Evolutionary conservation across 2,797 vertebrate genomes (phyloP), one percentile per base, ranked within the genome.

Genomic region (Coilia nasus): DNA sequence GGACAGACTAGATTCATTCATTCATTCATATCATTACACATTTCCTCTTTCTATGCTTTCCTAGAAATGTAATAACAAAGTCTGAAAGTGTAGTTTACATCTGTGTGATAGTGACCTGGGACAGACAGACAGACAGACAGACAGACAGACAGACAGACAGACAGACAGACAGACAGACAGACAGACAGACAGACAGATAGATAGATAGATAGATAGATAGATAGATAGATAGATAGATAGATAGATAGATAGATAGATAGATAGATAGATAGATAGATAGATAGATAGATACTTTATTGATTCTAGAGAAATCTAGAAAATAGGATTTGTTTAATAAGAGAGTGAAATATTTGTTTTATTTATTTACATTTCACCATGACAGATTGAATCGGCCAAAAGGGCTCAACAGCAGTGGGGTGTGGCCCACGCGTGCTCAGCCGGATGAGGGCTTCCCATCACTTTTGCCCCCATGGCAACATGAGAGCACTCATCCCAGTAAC

Each of bases 151-250:
- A 75, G 31, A 75, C 47, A 50, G 47, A 50, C 71, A 78, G 31
- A 78, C 35, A 21, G 71, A 78, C 71, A 75, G 67, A 35, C 28
- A 71, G 14, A 75, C 28, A 75, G 28, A 75, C 60, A 62, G 60
- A 23, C 60, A 62, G 21, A 23, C 60, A 23, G n/a, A 62, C 60
- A 62, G 60, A 62, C 60, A 23, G 60, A 23, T 4, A 62, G 60
- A 23, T n/a, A 62, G 60, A 62, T n/a, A 59, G 50, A 54, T 7
- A 54, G 50, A 54, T 14, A 54, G 50, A 54, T 14, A 54, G 50
- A 54, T 14, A 54, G 50, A 54, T 14, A 54, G 50, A 54, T 14
- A 54, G 50, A 54, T 14, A 54, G 50, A 54, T 14, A 54, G 50
- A 54, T 14, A 54, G 50, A 54, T 14, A 54, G 50, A 54, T 14